These are phyloP conservation scores for Alcedo quadribrachys DNA, from an alignment of 2,797 vertebrate genomes.

Conservation along the genomic window DNA sequence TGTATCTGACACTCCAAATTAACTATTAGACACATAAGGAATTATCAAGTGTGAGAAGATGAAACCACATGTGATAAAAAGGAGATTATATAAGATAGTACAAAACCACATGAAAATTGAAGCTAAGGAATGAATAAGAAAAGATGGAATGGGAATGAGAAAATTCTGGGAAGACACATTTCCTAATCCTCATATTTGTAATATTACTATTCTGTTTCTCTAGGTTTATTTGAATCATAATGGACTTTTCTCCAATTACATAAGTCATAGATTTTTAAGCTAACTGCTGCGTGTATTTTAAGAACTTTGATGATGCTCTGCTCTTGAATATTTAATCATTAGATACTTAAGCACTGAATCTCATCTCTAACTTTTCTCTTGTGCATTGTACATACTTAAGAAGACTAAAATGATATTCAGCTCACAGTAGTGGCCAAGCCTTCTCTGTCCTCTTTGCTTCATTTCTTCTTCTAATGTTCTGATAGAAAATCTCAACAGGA, in stretches of 20 bases:
- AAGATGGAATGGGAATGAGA: neutral
- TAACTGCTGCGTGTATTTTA: neutral
- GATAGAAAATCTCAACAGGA: neutral
- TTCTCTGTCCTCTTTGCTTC: neutral
- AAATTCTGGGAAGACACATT: neutral
- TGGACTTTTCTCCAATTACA: neutral
- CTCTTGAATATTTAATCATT: neutral
- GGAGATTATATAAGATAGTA: neutral
- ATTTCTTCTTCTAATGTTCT: neutral
- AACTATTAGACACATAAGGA: neutral
- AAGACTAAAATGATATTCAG: neutral
- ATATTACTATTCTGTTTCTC: neutral
- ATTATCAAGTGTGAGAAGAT: neutral
- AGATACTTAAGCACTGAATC: neutral
- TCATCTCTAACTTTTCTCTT: neutral
- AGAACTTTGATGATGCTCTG: neutral
- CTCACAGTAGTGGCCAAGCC: neutral
- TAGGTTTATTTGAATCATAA: neutral
- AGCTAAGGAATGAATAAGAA: neutral
- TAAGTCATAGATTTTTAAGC: neutral
- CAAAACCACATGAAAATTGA: neutral
- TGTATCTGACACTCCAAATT: neutral
- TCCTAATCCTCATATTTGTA: neutral
- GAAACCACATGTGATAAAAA: neutral
- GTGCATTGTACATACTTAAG: neutral